phyloP scores from a whole-genome alignment of 2,888 invertebrate genomes.

The Synergus laeviventris region DNA sequence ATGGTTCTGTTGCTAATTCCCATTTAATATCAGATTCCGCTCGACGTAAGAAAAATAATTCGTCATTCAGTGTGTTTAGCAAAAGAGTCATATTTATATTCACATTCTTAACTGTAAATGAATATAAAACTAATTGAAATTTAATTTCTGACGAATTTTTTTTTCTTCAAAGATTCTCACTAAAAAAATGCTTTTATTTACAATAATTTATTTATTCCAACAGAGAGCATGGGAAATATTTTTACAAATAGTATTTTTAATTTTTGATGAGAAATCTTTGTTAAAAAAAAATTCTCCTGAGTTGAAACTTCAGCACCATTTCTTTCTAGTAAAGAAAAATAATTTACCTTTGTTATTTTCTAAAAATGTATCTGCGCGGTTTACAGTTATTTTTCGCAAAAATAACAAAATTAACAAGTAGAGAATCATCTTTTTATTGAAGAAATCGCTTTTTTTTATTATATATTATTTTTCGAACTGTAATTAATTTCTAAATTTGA shows the following conservation, averaged over 20 bases:
- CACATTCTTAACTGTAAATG: background rate
- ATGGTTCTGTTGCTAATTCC: slow-evolving; percentile 51
- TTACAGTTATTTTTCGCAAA: background rate
- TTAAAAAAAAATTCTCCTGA: too few species aligned
- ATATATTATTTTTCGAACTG: too few species aligned
- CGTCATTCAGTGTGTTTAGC: slow-evolving; percentile 53
- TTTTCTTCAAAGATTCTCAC: too few species aligned
- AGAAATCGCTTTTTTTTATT: background rate
- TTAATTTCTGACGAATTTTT: too few species aligned
- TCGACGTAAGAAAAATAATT: slow-evolving; percentile 5
- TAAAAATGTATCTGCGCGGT: background rate
- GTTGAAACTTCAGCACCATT: too few species aligned
- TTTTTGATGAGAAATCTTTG: too few species aligned
- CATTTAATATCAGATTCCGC: slow-evolving; percentile 53
- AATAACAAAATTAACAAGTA: background rate
- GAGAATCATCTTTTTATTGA: background rate
- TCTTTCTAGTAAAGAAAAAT: background rate
- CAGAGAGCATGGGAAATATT: too few species aligned
- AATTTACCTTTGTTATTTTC: slow-evolving; percentile 1
- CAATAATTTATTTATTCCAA: too few species aligned
- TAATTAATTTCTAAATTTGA: background rate
- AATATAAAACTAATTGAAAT: background rate
- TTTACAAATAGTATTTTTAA: too few species aligned
- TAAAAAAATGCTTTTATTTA: too few species aligned
- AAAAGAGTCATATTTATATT: background rate